phyloP scores from a whole-genome alignment of 2,797 vertebrate species.

The Leptatherina wallacei region DNA sequence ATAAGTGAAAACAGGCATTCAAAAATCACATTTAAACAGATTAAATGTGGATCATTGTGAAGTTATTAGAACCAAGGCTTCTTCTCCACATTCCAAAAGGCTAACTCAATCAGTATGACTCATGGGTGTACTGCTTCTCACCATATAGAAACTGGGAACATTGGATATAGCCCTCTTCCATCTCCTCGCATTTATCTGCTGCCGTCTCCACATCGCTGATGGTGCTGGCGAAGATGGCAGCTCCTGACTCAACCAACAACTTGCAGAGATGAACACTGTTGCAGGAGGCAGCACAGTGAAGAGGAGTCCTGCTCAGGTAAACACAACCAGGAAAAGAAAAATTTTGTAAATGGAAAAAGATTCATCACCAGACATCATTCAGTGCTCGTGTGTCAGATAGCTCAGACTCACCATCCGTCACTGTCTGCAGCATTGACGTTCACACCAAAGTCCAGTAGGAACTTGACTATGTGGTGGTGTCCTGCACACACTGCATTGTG shows the following conservation, averaged over 20 bases:
- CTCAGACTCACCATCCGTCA: slow-evolving; percentile 91
- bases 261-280: slow-evolving; percentile 99
- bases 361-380: too few relatives aligned
- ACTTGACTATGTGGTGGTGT: slow-evolving; percentile 98
- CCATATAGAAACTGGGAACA: slow-evolving; percentile 98
- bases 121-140: slow-evolving; percentile 58
- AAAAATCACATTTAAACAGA: neutral
- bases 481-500: slow-evolving; percentile 98
- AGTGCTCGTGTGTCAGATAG: neutral
- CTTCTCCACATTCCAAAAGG: neutral
- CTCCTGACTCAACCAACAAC: slow-evolving; percentile 95
- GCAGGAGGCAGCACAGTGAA: slow-evolving; percentile 98
- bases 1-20: neutral
- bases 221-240: slow-evolving; percentile 96
- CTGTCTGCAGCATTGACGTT: slow-evolving; percentile 98
- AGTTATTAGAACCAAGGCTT: neutral
- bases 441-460: slow-evolving; percentile 97
- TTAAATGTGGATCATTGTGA: neutral
- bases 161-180: slow-evolving; percentile 97
- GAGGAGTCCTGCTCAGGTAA: slow-evolving; percentile 88
- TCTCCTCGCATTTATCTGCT: slow-evolving; percentile 98
- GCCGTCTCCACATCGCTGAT: slow-evolving; percentile 98
- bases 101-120: neutral
- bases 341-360: neutral
- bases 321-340: slow-evolving; percentile 2